Evolutionary conservation across 2,113 vertebrate genomes (phyloP).

Genomic region (Podilymbus podiceps): DNA sequence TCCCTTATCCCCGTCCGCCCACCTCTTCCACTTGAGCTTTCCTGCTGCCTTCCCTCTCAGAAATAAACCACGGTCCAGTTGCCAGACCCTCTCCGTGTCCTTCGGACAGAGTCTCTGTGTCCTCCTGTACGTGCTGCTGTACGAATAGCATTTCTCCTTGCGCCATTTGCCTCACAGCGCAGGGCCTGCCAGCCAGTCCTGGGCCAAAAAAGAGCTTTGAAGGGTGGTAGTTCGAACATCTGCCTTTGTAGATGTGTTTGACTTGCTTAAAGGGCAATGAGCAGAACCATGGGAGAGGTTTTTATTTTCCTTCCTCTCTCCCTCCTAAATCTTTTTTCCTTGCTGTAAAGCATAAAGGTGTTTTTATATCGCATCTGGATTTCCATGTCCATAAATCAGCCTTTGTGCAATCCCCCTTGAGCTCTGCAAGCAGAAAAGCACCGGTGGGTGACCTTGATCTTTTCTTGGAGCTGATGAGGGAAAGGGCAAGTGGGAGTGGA

Average conservation of each 20-base stretch:
- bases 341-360: background rate
- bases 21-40: background rate
- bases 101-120: background rate
- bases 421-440: background rate
- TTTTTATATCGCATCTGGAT: background rate
- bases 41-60: background rate
- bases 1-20: background rate
- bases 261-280: background rate
- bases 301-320: background rate
- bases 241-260: background rate
- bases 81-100: background rate
- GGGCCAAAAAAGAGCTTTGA: background rate
- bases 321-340: background rate
- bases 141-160: background rate
- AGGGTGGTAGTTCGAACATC: background rate
- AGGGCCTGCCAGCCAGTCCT: background rate
- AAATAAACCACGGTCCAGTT: background rate
- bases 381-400: background rate
- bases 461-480: background rate
- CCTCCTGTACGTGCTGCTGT: background rate
- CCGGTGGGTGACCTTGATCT: background rate
- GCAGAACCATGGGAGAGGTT: background rate
- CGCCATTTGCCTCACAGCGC: fast-evolving
- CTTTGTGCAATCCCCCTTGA: background rate
- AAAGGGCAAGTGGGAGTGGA: background rate